Base-by-base conservation (phyloP, 2,888 invertebrate species). In the Cyaniris semiargus region DNA sequence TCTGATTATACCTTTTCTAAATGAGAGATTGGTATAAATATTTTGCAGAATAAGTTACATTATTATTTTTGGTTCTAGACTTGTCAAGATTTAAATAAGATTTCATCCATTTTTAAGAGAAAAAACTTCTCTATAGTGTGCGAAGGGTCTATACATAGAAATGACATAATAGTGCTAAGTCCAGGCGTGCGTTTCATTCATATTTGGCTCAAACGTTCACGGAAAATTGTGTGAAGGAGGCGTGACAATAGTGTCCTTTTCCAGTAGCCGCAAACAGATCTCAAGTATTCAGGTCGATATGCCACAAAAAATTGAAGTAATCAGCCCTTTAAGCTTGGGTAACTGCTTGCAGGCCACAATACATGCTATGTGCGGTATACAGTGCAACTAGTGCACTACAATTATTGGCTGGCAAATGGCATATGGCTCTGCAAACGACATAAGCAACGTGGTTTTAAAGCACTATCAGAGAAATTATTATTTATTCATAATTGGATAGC, bases 111-210 rank as follows among this genome's bases (percentile, higher is more conserved):
- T 66, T 66, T 15, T 13, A 66, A 66, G 0, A 27, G 4, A 23
- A 66, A 6, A 27, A 15, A 27, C 27, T 82, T 83, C 58, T 53
- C 48, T 53, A 74, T 53, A 74, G 53, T 27, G 74, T 74, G 27
- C 7, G 74, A 3, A 78, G 78, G 48, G 60, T 48, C 76, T 78
- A 75, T 27, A 18, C 18, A 44, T 78, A 77, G 77, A 58, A 34
- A 81, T 86, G 83, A 85, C 86, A 89, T 86, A 88, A 88, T 87
- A 80, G 86, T 84, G 86, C 81, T 85, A 88, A 88, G 85, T 85
- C 83, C 83, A 81, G 82, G 83, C 87, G 88, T 86, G 85, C 84
- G 87, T 83, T 81, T 81, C 80, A 85, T 82, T 85, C 79, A 81
- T 81, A 78, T 78, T 76, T 81, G 74, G 44, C 53, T 60, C 23